phyloP scores from a whole-genome alignment of 2,113 vertebrate genomes.

The Atherinomorus stipes region DNA sequence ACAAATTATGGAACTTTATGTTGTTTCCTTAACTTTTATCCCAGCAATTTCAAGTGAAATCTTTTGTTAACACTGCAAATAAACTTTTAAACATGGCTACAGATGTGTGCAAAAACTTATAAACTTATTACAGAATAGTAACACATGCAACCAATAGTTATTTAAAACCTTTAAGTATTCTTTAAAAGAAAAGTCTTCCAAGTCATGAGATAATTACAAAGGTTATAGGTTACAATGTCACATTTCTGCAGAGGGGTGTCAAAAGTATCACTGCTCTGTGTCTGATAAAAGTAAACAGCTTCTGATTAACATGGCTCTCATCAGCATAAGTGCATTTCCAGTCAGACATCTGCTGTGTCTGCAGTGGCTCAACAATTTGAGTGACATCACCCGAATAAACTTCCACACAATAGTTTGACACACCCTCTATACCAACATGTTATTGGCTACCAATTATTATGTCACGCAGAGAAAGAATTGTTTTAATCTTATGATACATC shows the following conservation, averaged over 20 bases:
- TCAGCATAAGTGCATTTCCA: not conserved
- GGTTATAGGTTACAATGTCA: conserved; percentile 38
- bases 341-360: conserved; percentile 6
- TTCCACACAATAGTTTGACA: conserved; percentile 31
- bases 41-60: no score
- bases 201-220: conserved; percentile 27
- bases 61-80: not conserved
- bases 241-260: conserved; percentile 43
- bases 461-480: not conserved
- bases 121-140: no score
- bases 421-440: conserved; percentile 17
- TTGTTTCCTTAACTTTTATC: not conserved
- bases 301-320: conserved; percentile 4
- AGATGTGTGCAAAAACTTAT: no score
- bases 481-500: no score
- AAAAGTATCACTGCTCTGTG: conserved; percentile 63
- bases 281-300: conserved; percentile 26
- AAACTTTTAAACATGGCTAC: not conserved
- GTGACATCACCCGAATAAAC: conserved; percentile 18
- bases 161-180: conserved; percentile 9
- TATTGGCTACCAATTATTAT: not conserved
- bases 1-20: not conserved
- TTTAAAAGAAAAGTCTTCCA: conserved; percentile 11
- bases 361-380: conserved; percentile 9
- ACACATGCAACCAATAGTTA: no score